Conservation (phyloP, 2,113 vertebrate genomes). For the Laterallus jamaicensis region DNA sequence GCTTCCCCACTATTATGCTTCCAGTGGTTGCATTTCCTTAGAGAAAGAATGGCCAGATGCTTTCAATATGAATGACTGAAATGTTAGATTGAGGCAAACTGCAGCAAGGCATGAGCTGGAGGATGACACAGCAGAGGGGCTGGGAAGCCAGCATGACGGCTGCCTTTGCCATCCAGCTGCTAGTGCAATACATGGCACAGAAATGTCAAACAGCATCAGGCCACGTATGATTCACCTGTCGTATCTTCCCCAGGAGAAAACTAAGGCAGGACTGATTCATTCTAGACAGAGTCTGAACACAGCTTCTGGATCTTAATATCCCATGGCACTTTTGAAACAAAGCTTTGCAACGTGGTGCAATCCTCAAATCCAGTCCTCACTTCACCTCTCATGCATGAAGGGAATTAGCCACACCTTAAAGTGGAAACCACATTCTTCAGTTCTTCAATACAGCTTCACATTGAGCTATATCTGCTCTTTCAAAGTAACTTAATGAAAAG, state of each 20-base stretch:
- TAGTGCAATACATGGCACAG: neutral
- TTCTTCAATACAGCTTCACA: neutral
- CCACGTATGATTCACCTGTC: neutral
- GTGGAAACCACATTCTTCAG: neutral
- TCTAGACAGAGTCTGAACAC: neutral
- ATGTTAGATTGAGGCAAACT: neutral
- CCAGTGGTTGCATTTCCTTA: neutral
- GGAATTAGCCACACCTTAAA: neutral
- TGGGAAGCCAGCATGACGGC: neutral
- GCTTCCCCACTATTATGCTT: neutral
- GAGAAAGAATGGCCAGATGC: neutral
- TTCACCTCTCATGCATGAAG: neutral
- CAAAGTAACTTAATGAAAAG: neutral
- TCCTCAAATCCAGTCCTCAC: neutral
- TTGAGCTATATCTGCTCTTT: neutral
- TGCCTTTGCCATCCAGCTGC: neutral
- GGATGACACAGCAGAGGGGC: neutral
- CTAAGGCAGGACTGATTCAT: neutral
- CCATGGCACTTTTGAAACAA: neutral
- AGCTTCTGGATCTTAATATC: neutral
- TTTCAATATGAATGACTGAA: neutral
- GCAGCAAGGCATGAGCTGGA: neutral
- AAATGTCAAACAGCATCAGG: neutral
- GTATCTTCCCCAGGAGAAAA: neutral
- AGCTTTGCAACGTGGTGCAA: neutral